These are phyloP conservation scores for Drosophila koepferae DNA, from an alignment of 2,888 invertebrate genomes.

Conservation along the genomic window DNA sequence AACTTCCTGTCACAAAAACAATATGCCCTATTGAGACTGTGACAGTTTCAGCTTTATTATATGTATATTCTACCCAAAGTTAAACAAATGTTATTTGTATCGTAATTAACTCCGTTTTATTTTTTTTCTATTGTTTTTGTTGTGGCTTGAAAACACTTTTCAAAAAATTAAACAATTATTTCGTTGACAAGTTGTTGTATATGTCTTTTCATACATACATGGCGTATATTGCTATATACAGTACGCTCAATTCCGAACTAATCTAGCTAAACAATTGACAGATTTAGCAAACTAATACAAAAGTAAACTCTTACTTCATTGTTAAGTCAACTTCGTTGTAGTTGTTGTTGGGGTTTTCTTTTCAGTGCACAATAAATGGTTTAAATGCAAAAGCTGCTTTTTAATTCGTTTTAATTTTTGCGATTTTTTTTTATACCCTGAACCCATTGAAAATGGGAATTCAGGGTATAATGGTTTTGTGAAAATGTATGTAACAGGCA, in stretches of 20 bases:
- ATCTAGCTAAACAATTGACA: background rate
- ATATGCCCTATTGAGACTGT: background rate
- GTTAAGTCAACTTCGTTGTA: slow-evolving; percentile 44
- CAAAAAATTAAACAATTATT: slow-evolving; percentile 68
- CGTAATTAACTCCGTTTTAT: slow-evolving; percentile 13
- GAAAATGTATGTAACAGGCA: no score
- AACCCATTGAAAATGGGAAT: no score
- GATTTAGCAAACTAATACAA: slow-evolving; percentile 41
- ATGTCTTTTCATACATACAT: slow-evolving; percentile 32
- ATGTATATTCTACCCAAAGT: background rate
- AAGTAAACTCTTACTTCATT: slow-evolving; percentile 50
- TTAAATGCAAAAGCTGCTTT: slow-evolving; percentile 65
- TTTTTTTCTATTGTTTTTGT: slow-evolving; percentile 25
- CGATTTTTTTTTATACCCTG: background rate
- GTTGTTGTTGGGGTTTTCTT: slow-evolving; percentile 39
- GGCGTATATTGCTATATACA: slow-evolving; percentile 27
- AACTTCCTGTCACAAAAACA: background rate
- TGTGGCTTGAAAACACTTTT: slow-evolving; percentile 57
- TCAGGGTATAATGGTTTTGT: no score
- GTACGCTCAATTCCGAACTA: slow-evolving; percentile 7
- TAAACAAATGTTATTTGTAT: slow-evolving; percentile 4
- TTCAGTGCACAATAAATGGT: slow-evolving; percentile 39
- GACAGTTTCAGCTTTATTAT: background rate
- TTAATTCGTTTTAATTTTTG: slow-evolving; percentile 28
- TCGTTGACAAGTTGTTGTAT: slow-evolving; percentile 57